Evolutionary conservation across 2,888 invertebrate genomes (phyloP).

Genomic region (Aleiodes alternator): DNA sequence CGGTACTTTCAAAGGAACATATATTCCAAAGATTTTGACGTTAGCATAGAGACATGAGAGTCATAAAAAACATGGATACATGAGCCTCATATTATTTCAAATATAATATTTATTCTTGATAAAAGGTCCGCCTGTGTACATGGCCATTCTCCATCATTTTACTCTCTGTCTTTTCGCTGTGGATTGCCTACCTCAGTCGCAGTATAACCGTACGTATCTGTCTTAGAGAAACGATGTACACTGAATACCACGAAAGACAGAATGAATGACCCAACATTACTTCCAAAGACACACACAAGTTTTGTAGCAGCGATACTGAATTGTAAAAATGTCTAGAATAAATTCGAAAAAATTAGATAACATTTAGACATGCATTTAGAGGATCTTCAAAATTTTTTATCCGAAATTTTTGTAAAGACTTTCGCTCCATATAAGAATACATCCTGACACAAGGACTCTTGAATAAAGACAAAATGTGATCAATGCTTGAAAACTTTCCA

Average conservation of each 20-base stretch:
- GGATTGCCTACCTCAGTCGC: constrained; percentile 18
- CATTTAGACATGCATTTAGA: too few relatives aligned
- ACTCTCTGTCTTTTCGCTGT: constrained; percentile 26
- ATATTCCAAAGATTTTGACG: not conserved
- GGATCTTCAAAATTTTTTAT: not conserved
- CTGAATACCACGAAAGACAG: constrained; percentile 20
- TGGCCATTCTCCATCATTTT: constrained; percentile 38
- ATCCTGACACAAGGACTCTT: not conserved
- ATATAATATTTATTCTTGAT: constrained; percentile 51
- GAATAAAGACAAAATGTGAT: constrained; percentile 57
- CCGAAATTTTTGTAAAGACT: not conserved
- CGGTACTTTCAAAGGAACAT: too few relatives aligned
- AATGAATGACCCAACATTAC: constrained; percentile 34
- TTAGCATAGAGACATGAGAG: constrained; percentile 10
- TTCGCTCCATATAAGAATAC: not conserved
- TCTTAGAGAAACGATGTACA: constrained; percentile 24
- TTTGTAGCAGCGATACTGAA: constrained; percentile 3
- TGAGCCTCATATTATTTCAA: constrained; percentile 36
- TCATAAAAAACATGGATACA: constrained; percentile 23
- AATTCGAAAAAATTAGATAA: too few relatives aligned
- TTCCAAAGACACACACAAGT: constrained; percentile 7
- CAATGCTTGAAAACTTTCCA: constrained; percentile 66
- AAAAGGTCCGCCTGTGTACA: constrained; percentile 41
- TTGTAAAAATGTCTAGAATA: constrained; percentile 1
- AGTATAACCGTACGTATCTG: constrained; percentile 14